A percentile compares a stretch with the other conserved stretches of the same genome.
These are phyloP conservation scores for Oligia fasciuncula DNA, from an alignment of 2,888 invertebrate genomes.

Conservation along the genomic window DNA sequence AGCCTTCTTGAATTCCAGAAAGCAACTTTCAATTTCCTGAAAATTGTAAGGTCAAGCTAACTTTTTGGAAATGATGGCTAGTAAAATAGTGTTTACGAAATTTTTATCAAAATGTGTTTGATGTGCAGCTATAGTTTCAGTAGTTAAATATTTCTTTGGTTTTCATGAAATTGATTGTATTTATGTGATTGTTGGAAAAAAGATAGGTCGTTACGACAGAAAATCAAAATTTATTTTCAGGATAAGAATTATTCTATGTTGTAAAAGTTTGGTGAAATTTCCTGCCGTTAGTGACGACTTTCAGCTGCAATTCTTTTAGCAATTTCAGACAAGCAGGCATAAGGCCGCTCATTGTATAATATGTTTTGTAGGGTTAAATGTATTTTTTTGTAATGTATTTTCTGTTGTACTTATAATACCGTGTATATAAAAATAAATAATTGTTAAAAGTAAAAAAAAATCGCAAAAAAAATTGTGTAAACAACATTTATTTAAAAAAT, in stretches of 20 bases:
- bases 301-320: background rate
- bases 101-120: background rate
- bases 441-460: background rate
- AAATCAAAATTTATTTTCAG: background rate
- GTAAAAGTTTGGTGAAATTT: background rate
- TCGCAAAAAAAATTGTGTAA: no score
- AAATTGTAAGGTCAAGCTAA: slow-evolving; percentile 12
- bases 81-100: background rate
- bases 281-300: background rate
- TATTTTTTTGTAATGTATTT: background rate
- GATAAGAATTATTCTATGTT: background rate
- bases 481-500: slow-evolving; percentile 14
- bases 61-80: background rate
- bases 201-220: background rate
- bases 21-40: slow-evolving; percentile 59
- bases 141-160: background rate
- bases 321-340: background rate
- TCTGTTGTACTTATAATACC: background rate
- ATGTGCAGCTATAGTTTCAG: background rate
- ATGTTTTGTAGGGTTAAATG: background rate
- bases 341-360: background rate
- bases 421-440: background rate
- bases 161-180: background rate
- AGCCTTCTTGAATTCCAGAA: slow-evolving; percentile 41
- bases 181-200: background rate